Conservation (phyloP, 1,140 invertebrate genomes). For the Sesamia nonagrioides region DNA sequence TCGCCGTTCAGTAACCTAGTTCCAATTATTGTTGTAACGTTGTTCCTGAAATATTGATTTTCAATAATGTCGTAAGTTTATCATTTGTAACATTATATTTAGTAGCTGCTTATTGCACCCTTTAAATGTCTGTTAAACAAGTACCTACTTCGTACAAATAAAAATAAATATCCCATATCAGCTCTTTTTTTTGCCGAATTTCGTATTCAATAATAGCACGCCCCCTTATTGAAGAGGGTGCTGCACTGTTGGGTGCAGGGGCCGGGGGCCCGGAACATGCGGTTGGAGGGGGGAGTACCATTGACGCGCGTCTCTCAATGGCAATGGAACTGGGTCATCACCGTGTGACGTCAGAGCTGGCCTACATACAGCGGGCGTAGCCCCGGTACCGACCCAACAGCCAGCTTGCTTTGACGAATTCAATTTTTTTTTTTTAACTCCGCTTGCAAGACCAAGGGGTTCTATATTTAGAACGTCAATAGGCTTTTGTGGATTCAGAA, state of each 20-base stretch:
- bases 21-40: slow-evolving; percentile 17
- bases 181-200: not conserved
- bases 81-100: not conserved
- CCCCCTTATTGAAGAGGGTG: slow-evolving; percentile 46
- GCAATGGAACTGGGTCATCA: slow-evolving; percentile 80
- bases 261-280: slow-evolving; percentile 32
- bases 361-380: slow-evolving; percentile 82
- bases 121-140: not conserved
- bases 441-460: slow-evolving; percentile 69
- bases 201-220: slow-evolving; percentile 40
- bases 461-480: slow-evolving; percentile 74
- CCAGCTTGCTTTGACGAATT: slow-evolving; percentile 47
- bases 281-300: slow-evolving; percentile 72
- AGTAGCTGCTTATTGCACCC: not conserved
- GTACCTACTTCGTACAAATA: not conserved
- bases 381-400: slow-evolving; percentile 61
- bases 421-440: slow-evolving; percentile 45
- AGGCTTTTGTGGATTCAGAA: slow-evolving; percentile 52
- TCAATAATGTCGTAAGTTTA: not conserved
- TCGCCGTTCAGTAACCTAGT: slow-evolving; percentile 39
- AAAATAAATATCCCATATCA: not conserved
- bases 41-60: not conserved
- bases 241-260: slow-evolving; percentile 52
- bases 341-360: slow-evolving; percentile 79
- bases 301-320: slow-evolving; percentile 85